Base-by-base conservation (phyloP, 2,888 invertebrate genomes). In the Heliconius ismenius region DNA sequence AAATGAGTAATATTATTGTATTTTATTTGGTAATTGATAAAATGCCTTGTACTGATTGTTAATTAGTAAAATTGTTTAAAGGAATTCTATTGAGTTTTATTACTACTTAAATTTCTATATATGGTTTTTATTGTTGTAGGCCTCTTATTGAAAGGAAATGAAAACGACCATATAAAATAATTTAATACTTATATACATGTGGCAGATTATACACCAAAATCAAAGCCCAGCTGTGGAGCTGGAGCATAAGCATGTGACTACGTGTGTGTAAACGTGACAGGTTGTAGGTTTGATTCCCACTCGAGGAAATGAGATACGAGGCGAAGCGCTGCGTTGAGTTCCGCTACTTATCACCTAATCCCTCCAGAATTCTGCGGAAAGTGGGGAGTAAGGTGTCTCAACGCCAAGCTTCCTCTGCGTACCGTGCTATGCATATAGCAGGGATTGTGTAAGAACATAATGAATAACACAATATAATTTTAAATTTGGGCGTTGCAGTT, bases 1-100 rank as follows among this genome's bases (percentile, higher is more conserved):
- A 69, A 39, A 62, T 32, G 49, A 75, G n/a, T n/a, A 62, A 21
- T 24, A 78, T 32, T 32, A 58, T 58, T 49, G 18, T 28, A 26
- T 64, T 73, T 18, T 49, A 18, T 15, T 49, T 49, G 49, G 49
- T 49, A 49, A 49, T 49, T 21, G 7, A 49, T 49, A 7, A 49
- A 49, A 49, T 49, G 7, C 49, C 21, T 49, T 49, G 49, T 49
- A 7, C 63, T 75, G 63, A 69, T 75, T 75, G 62, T 39, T 75
- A 69, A 68, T 75, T 43, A 75, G 43, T 67, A 75, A 75, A 39
- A 69, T 62, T 43, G 70, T 70, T 70, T 36, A 9, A 36, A 58
- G 63, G 9, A 75, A 54, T 49, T 26, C 24, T 26, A 32, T 24
- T 21, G 69, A 69, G 69, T 75, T 75, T 75, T 75, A 75, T 75